Conservation (phyloP, 2,888 invertebrate species). For the Thera britannica region DNA sequence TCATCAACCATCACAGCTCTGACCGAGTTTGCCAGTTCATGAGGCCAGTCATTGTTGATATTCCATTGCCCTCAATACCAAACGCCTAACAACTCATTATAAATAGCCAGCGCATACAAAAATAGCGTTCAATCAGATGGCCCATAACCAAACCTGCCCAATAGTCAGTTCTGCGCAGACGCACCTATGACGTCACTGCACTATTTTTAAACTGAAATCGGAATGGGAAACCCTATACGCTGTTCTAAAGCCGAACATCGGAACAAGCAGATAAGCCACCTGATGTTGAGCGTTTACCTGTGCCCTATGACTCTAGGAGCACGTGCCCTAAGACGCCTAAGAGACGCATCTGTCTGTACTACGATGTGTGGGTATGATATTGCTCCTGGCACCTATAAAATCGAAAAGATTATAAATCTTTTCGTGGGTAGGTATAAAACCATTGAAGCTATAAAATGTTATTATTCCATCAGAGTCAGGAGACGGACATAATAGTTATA, state of each 20-base stretch:
- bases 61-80: constrained; percentile 37
- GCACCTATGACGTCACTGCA: constrained; percentile 64
- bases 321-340: neutral
- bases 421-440: no score
- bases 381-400: no score
- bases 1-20: no score
- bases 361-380: no score
- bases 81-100: constrained; percentile 48
- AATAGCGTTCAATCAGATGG: constrained; percentile 65
- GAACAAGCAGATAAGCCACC: no score
- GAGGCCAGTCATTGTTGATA: constrained; percentile 5
- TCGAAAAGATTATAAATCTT: no score
- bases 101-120: constrained; percentile 50
- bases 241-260: neutral
- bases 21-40: neutral
- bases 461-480: no score
- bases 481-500: no score
- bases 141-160: constrained; percentile 74
- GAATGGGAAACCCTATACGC: constrained; percentile 72
- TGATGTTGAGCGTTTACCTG: no score
- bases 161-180: constrained; percentile 71
- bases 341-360: no score
- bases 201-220: constrained; percentile 55
- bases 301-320: no score
- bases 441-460: neutral